phyloP scores from a whole-genome alignment of 2,113 vertebrate genomes.

The Chaetodon trifascialis region DNA sequence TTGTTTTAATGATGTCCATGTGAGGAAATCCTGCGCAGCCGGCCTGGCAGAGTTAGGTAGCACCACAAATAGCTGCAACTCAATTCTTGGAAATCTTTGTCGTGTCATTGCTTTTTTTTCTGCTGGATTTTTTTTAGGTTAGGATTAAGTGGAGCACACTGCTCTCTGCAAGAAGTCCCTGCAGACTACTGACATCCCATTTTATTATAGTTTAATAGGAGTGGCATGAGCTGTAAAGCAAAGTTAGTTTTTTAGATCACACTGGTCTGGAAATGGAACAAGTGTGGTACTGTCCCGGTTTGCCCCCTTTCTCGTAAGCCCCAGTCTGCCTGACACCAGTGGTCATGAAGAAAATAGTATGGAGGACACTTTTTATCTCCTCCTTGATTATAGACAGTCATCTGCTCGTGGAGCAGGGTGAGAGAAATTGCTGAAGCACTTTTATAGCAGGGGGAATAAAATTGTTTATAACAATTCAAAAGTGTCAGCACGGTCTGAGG shows the following conservation, averaged over 20 bases:
- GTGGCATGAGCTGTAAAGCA: conserved; percentile 50
- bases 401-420: not conserved
- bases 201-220: conserved; percentile 63
- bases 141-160: conserved; percentile 56
- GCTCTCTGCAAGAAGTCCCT: conserved; percentile 47
- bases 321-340: conserved; percentile 26
- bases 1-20: conserved; percentile 10
- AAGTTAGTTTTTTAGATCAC: conserved; percentile 49
- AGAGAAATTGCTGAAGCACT: conserved; percentile 9
- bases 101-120: conserved; percentile 25
- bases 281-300: conserved; percentile 55
- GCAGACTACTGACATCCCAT: conserved; percentile 54
- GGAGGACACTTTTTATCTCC: conserved; percentile 17
- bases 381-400: conserved; percentile 40
- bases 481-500: not conserved
- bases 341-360: not conserved
- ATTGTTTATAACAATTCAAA: not conserved
- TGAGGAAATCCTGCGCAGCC: not conserved
- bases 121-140: conserved; percentile 50
- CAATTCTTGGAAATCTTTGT: conserved; percentile 23
- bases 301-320: conserved; percentile 50
- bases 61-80: not conserved
- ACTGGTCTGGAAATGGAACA: conserved; percentile 73
- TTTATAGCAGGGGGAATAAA: not conserved
- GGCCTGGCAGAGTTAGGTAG: not conserved